A percentile compares a stretch with the other conserved stretches of the same genome.
These are phyloP conservation scores for Odontamblyopus rebecca DNA, from an alignment of 2,797 vertebrate species.

Conservation along the genomic window DNA sequence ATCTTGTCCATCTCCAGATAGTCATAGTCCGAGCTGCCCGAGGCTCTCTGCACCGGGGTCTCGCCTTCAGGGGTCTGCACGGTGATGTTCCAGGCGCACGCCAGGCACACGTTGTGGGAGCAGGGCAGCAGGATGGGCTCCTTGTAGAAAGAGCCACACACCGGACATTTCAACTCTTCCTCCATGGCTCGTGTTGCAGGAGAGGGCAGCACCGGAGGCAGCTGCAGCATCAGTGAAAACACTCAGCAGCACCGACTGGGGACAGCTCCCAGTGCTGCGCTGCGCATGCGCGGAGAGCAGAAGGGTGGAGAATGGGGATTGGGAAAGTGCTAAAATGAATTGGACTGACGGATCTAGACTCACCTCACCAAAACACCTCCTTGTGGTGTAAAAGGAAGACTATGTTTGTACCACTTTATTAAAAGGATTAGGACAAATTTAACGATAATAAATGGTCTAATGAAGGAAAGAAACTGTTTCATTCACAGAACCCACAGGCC, in stretches of 20 bases:
- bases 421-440: no score
- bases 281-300: constrained; percentile 62
- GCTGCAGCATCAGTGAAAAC: constrained; percentile 51
- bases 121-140: constrained; percentile 94
- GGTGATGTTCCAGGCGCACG: constrained; percentile 91
- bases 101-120: constrained; percentile 94
- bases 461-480: no score
- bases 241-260: constrained; percentile 69
- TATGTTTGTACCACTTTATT: no score
- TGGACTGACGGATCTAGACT: constrained; percentile 32
- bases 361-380: neutral
- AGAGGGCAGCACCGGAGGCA: constrained; percentile 16
- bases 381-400: neutral
- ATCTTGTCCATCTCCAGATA: constrained; percentile 93
- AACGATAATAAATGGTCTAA: no score
- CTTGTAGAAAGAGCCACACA: constrained; percentile 91
- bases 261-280: constrained; percentile 69
- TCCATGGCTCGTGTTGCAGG: constrained; percentile 81
- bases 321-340: constrained; percentile 37
- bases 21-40: constrained; percentile 83
- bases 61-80: constrained; percentile 94
- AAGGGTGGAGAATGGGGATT: constrained; percentile 20
- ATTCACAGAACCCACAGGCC: no score
- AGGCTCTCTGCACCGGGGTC: constrained; percentile 80
- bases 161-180: constrained; percentile 96